Evolutionary conservation across 1,140 invertebrate species (phyloP), one percentile per base, ranked within the genome.

Genomic region (Papilio xuthus): DNA sequence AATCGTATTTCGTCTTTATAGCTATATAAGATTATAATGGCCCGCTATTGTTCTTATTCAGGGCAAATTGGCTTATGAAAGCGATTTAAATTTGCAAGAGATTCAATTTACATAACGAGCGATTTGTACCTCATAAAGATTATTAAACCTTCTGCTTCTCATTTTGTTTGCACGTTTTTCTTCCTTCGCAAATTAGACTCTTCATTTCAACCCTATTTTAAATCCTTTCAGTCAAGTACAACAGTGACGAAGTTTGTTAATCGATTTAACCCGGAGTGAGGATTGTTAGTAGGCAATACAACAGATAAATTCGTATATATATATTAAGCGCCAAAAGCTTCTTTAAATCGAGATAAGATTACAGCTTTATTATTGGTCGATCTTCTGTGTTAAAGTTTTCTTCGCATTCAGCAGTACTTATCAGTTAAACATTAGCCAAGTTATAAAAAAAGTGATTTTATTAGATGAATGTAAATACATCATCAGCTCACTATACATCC

Each of bases 71-170:
- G 86, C 90, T 92, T 91, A 91, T 92, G 88, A 90, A 93, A 90
- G 86, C 86, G 85, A 90, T 92, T 93, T 86, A 92, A 92, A 93
- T 91, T 92, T 90, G 84, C 86, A 87, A 90, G 86, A 92, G 89
- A 91, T 92, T 93, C 89, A 88, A 93, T 93, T 93, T 93, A 90
- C 90, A 92, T 92, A 91, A 93, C 90, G 89, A 91, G 88, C 87
- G 87, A 93, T 93, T 93, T 90, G 89, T 92, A 92, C 89, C 88
- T 91, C 84, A 88, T 88, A 91, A 90, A 92, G 89, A 93, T 89
- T 92, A 91, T 90, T 93, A 89, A 91, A 89, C 85, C 89, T 85
- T 86, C 87, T 86, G 83, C 85, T 82, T 32, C 78, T 83, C 80
- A 81, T 84, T 81, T 86, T 85, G 83, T 86, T 86, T 87, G 84